phyloP scores from a whole-genome alignment of 1,140 invertebrate species.

The Heliconius melpomene region DNA sequence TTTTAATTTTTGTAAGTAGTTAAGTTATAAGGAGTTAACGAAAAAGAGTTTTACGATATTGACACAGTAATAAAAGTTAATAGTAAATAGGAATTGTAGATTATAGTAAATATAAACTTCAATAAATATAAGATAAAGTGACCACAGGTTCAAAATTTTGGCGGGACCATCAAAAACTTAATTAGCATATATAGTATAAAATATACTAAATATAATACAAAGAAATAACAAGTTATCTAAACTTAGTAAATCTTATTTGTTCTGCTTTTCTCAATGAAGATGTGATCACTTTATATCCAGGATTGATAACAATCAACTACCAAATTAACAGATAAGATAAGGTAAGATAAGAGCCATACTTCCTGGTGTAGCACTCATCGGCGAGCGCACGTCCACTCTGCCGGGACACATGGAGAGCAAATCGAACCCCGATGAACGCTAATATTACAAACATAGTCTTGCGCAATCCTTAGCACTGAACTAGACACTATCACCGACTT shows the following conservation, averaged over 20 bases:
- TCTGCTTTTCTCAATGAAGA: too few species aligned
- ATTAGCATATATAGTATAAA: too few species aligned
- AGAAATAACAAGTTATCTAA: too few species aligned
- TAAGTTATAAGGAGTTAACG: too few species aligned
- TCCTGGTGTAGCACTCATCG: slow-evolving; percentile 76
- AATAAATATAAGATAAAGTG: too few species aligned
- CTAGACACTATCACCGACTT: slow-evolving; percentile 18
- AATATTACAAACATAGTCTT: slow-evolving; percentile 71
- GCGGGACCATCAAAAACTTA: too few species aligned
- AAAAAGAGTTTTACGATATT: slow-evolving; percentile 6
- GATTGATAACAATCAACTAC: background rate
- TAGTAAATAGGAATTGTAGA: too few species aligned
- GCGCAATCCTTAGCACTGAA: slow-evolving; percentile 43
- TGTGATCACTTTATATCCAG: background rate
- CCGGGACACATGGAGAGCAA: slow-evolving; percentile 74
- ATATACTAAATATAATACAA: too few species aligned
- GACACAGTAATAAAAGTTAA: background rate
- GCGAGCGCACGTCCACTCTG: slow-evolving; percentile 68
- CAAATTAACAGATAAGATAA: background rate
- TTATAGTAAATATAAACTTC: too few species aligned
- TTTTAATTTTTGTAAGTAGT: background rate
- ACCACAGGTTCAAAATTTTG: too few species aligned
- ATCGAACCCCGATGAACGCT: slow-evolving; percentile 73
- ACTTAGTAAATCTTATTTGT: too few species aligned
- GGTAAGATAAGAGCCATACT: slow-evolving; percentile 48